These are phyloP conservation scores for Ophion slaviceki DNA, from an alignment of 2,888 invertebrate genomes.

Conservation along the genomic window DNA sequence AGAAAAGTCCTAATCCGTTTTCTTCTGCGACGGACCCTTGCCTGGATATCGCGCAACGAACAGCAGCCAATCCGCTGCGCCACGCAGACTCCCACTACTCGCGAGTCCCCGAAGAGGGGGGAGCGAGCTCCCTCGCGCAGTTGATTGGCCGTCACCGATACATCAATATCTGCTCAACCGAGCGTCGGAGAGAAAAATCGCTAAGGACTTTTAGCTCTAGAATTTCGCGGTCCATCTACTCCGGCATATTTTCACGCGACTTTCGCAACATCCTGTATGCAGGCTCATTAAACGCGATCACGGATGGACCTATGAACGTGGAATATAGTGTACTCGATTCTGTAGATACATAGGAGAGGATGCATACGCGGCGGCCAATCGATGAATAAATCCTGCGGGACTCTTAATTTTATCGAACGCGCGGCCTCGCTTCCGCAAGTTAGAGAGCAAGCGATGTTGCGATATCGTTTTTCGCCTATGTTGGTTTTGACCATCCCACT, in stretches of 20 bases:
- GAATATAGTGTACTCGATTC: not conserved
- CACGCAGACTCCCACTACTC: not conserved
- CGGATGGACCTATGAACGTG: not conserved
- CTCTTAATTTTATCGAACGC: slow-evolving; percentile 63
- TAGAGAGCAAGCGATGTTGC: slow-evolving; percentile 32
- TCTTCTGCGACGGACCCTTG: not conserved
- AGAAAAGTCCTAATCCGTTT: not conserved
- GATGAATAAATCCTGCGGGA: slow-evolving; percentile 48
- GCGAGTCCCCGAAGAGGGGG: not conserved
- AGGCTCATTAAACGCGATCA: not conserved
- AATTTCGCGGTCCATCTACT: not conserved
- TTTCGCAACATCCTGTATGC: not conserved
- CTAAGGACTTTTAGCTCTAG: not conserved
- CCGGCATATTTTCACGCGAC: not conserved
- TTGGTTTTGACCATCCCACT: slow-evolving; percentile 42
- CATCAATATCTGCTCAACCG: not conserved
- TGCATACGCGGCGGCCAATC: not conserved
- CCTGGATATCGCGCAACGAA: not conserved
- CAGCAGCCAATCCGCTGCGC: not conserved
- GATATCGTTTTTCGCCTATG: slow-evolving; percentile 33
- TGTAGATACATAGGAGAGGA: slow-evolving; percentile 18
- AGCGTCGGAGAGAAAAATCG: not conserved
- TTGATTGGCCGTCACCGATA: not conserved
- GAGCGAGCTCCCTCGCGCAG: not conserved
- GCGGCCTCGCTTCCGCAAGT: slow-evolving; percentile 43